Conservation (phyloP, 2,888 invertebrate genomes). For the Epiblema foenella region DNA sequence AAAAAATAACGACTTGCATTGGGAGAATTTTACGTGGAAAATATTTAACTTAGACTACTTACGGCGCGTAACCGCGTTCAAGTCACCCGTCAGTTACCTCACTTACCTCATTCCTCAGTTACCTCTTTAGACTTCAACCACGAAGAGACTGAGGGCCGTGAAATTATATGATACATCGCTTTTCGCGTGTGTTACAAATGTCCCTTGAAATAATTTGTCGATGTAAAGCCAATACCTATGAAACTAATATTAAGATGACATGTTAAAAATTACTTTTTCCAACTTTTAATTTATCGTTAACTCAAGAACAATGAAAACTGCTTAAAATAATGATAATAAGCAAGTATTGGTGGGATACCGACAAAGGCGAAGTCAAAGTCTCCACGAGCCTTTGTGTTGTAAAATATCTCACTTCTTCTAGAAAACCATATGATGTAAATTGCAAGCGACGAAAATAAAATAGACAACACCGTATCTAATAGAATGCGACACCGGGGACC, state of each 20-base stretch:
- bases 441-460: slow-evolving; percentile 25
- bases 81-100: slow-evolving; percentile 11
- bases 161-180: slow-evolving; percentile 2
- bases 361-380: not conserved
- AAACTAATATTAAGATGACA: too few relatives aligned
- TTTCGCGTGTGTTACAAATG: not conserved
- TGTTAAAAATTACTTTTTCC: too few relatives aligned
- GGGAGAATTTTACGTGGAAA: not conserved
- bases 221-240: not conserved
- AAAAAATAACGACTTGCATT: not conserved
- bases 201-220: not conserved
- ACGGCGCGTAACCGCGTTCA: not conserved
- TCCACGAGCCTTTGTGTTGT: not conserved
- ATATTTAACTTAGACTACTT: not conserved
- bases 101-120: slow-evolving; percentile 10
- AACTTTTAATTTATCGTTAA: too few relatives aligned
- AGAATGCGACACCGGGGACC: slow-evolving; percentile 37
- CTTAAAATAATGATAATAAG: not conserved
- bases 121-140: slow-evolving; percentile 8
- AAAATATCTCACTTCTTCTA: not conserved
- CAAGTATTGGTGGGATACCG: too few relatives aligned
- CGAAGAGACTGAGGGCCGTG: not conserved
- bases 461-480: slow-evolving; percentile 33
- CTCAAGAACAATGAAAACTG: not conserved
- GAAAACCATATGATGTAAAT: slow-evolving; percentile 30